phyloP scores from a whole-genome alignment of 2,888 invertebrate species.

The Eugnorisma glareosa region DNA sequence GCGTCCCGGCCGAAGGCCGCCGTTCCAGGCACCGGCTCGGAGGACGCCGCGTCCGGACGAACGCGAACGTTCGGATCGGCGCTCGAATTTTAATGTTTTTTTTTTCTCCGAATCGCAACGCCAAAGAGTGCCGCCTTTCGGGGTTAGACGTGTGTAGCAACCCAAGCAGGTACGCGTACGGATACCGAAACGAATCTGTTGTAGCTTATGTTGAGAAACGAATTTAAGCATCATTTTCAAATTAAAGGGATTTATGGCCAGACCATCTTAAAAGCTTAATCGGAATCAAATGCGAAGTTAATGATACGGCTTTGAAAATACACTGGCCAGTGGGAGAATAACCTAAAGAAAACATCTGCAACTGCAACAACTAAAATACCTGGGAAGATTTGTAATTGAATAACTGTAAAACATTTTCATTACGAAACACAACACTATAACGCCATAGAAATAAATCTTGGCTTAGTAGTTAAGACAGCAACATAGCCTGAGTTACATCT shows the following conservation, averaged over 20 bases:
- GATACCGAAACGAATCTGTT: constrained; percentile 58
- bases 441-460: constrained; percentile 47
- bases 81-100: constrained; percentile 80
- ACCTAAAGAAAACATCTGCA: constrained; percentile 40
- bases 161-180: constrained; percentile 59
- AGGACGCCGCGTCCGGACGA: constrained; percentile 74
- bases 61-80: constrained; percentile 60
- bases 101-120: constrained; percentile 78
- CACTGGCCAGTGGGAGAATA: constrained; percentile 23
- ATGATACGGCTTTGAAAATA: constrained; percentile 59
- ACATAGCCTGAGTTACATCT: constrained; percentile 44
- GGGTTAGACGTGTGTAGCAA: constrained; percentile 64
- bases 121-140: constrained; percentile 75
- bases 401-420: constrained; percentile 54
- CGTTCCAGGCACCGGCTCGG: constrained; percentile 70
- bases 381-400: constrained; percentile 55
- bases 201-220: constrained; percentile 61
- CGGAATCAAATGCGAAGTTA: constrained; percentile 67
- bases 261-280: constrained; percentile 60
- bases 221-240: constrained; percentile 66
- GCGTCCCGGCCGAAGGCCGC: constrained; percentile 82
- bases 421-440: constrained; percentile 48
- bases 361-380: constrained; percentile 37
- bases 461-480: constrained; percentile 52
- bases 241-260: constrained; percentile 62